Conservation (phyloP, 2,113 vertebrate genomes). For the Agapornis roseicollis region DNA sequence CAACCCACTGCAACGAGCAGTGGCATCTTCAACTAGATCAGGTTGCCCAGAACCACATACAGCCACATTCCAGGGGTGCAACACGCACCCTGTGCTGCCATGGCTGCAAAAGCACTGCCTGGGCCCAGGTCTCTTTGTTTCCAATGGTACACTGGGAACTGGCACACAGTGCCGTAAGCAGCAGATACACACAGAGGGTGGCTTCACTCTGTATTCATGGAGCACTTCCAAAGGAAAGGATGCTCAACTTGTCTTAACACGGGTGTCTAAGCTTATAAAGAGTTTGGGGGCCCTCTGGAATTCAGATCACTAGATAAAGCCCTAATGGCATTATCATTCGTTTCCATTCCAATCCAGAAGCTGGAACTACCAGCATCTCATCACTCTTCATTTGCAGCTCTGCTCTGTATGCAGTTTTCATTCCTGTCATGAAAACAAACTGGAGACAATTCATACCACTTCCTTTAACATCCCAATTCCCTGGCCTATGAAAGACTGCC, state of each 20-base stretch:
- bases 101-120: not conserved
- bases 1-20: not conserved
- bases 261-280: not conserved
- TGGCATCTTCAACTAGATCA: not conserved
- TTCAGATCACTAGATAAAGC: not conserved
- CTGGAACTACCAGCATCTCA: not conserved
- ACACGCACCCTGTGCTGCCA: fast-evolving
- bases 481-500: not conserved
- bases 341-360: not conserved
- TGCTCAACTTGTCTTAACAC: fast-evolving
- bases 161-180: not conserved
- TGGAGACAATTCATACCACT: not conserved
- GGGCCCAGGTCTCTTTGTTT: fast-evolving
- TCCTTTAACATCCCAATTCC: not conserved
- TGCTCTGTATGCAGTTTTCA: not conserved
- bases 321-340: not conserved
- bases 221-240: not conserved
- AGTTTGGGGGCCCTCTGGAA: not conserved
- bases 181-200: not conserved
- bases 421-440: not conserved
- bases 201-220: not conserved
- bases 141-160: not conserved
- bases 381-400: not conserved
- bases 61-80: not conserved
- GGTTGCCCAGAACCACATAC: not conserved